phyloP scores from a whole-genome alignment of 2,888 invertebrate genomes.

The Tipula unca region DNA sequence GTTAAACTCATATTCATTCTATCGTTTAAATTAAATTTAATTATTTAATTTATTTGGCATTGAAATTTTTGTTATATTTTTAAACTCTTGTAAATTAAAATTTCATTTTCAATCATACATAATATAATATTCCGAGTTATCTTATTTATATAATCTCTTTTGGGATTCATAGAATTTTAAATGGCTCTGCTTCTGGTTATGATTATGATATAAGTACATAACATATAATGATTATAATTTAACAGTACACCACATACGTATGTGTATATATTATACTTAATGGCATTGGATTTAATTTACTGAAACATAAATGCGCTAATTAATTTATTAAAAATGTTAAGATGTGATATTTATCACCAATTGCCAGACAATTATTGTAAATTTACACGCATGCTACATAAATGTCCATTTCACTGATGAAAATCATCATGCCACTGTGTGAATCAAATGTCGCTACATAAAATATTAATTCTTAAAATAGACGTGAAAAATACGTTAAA shows the following conservation, averaged over 20 bases:
- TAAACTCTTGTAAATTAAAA: neutral
- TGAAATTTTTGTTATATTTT: neutral
- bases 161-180: neutral
- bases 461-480: slow-evolving; percentile 9
- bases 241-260: neutral
- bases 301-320: neutral
- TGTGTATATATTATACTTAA: neutral
- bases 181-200: neutral
- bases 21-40: neutral
- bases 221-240: neutral
- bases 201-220: neutral
- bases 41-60: neutral
- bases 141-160: neutral
- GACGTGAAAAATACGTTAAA: neutral
- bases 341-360: neutral
- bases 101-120: neutral
- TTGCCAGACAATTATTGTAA: neutral
- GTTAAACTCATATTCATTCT: neutral
- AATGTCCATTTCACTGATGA: neutral
- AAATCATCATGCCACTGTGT: neutral
- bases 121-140: neutral
- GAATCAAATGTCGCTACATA: neutral
- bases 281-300: neutral
- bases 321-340: neutral
- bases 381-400: neutral